A percentile compares a stretch with the other conserved stretches of the same genome.
Evolutionary conservation across 2,888 invertebrate species (phyloP).

Genomic region (Auanema freiburgensis): DNA sequence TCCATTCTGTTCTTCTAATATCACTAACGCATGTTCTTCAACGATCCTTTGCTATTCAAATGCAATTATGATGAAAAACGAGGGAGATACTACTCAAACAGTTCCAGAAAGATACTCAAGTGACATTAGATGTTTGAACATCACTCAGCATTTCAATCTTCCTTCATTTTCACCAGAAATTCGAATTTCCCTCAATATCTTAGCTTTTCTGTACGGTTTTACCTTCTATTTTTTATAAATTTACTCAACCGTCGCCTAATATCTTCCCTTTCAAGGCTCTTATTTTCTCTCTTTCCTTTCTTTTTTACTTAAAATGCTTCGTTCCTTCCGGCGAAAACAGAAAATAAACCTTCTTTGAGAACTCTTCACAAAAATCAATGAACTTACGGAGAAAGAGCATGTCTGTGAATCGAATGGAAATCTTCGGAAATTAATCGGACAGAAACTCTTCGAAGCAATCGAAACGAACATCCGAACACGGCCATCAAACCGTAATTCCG

Average conservation of each 20-base stretch:
- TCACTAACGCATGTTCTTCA: constrained; percentile 27
- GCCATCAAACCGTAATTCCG: constrained; percentile 50
- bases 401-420: constrained; percentile 63
- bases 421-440: constrained; percentile 64
- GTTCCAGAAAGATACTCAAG: not conserved
- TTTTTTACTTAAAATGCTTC: not conserved
- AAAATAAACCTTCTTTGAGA: too few relatives aligned
- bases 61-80: constrained; percentile 19
- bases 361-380: constrained; percentile 7
- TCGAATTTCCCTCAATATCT: too few relatives aligned
- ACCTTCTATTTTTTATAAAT: not conserved
- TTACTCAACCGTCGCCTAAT: constrained; percentile 11
- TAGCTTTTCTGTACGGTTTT: too few relatives aligned
- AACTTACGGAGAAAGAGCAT: constrained; percentile 60
- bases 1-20: constrained; percentile 31
- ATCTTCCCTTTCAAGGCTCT: constrained; percentile 16
- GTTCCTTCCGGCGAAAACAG: too few relatives aligned
- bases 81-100: constrained; percentile 4
- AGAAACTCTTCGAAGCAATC: constrained; percentile 60
- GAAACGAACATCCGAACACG: constrained; percentile 61
- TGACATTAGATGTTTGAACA: constrained; percentile 38
- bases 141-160: constrained; percentile 40
- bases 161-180: not conserved
- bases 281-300: constrained; percentile 7
- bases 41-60: constrained; percentile 32